phyloP scores from a whole-genome alignment of 2,888 invertebrate species.

The Agrilus biguttatus region DNA sequence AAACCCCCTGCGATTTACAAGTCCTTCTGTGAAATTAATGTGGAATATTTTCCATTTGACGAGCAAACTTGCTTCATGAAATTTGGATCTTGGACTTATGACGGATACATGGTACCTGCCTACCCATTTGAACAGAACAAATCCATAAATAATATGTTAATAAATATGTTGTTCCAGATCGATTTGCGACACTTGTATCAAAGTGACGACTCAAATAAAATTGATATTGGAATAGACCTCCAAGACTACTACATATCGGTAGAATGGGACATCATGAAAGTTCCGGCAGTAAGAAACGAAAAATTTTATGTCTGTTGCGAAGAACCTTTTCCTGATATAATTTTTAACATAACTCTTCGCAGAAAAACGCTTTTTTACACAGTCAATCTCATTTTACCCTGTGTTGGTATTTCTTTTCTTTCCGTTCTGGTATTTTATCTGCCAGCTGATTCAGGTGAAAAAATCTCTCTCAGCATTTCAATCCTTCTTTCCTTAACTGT shows the following conservation, averaged over 20 bases:
- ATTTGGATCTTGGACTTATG: slow-evolving; percentile 90
- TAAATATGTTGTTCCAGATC: slow-evolving; percentile 44
- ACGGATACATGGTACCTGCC: slow-evolving; percentile 67
- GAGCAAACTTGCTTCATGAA: slow-evolving; percentile 93
- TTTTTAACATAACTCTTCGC: slow-evolving; percentile 89
- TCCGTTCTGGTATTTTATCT: slow-evolving; percentile 95
- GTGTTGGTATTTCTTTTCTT: slow-evolving; percentile 91
- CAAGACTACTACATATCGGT: slow-evolving; percentile 93
- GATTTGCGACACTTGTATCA: slow-evolving; percentile 80
- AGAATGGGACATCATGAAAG: slow-evolving; percentile 96
- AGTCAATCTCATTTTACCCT: slow-evolving; percentile 92
- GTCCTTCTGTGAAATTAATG: slow-evolving; percentile 91
- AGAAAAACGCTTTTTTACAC: slow-evolving; percentile 96
- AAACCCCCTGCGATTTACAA: slow-evolving; percentile 98
- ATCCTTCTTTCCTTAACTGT: slow-evolving; percentile 86
- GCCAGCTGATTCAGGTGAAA: slow-evolving; percentile 95
- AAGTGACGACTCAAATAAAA: slow-evolving; percentile 73
- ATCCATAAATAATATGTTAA: no score
- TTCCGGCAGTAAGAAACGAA: slow-evolving; percentile 79
- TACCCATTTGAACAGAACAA: no score
- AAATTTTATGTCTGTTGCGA: slow-evolving; percentile 94
- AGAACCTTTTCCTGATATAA: slow-evolving; percentile 93
- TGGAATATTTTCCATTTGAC: slow-evolving; percentile 90
- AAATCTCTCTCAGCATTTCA: slow-evolving; percentile 91
- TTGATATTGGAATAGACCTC: slow-evolving; percentile 81